Evolutionary conservation across 2,888 invertebrate species (phyloP).

Genomic region (Drosophila longiperda): DNA sequence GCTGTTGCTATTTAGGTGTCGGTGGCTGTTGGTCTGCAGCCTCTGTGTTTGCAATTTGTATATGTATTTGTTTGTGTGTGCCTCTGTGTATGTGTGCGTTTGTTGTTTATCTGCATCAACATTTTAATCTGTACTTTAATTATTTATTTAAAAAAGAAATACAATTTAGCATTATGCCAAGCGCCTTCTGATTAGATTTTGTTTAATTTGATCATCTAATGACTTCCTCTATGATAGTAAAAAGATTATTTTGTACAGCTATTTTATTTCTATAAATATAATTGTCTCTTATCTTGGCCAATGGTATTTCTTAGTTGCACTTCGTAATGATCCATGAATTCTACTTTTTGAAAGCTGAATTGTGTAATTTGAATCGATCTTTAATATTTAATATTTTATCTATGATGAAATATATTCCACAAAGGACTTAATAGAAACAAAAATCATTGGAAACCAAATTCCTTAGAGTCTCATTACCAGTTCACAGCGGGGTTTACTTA

Average conservation of each 20-base stretch:
- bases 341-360: slow-evolving; percentile 18
- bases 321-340: slow-evolving; percentile 33
- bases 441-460: slow-evolving; percentile 26
- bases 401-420: slow-evolving; percentile 29
- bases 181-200: slow-evolving; percentile 56
- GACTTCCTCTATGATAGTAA: slow-evolving; percentile 59
- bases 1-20: slow-evolving; percentile 42
- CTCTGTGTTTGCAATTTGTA: slow-evolving; percentile 39
- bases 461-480: slow-evolving; percentile 33
- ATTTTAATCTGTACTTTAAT: slow-evolving; percentile 74
- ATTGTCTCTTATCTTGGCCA: slow-evolving; percentile 1
- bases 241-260: neutral
- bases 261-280: neutral
- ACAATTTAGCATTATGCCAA: slow-evolving; percentile 61
- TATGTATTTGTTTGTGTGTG: neutral
- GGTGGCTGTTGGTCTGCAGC: slow-evolving; percentile 62
- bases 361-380: slow-evolving; percentile 34
- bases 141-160: slow-evolving; percentile 40
- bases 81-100: slow-evolving; percentile 2
- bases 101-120: slow-evolving; percentile 70
- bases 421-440: slow-evolving; percentile 27
- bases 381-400: slow-evolving; percentile 4
- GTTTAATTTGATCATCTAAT: slow-evolving; percentile 57
- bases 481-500: slow-evolving; percentile 43
- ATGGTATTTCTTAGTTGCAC: slow-evolving; percentile 13